phyloP scores from a whole-genome alignment of 2,797 vertebrate genomes.

The Eremophila alpestris region DNA sequence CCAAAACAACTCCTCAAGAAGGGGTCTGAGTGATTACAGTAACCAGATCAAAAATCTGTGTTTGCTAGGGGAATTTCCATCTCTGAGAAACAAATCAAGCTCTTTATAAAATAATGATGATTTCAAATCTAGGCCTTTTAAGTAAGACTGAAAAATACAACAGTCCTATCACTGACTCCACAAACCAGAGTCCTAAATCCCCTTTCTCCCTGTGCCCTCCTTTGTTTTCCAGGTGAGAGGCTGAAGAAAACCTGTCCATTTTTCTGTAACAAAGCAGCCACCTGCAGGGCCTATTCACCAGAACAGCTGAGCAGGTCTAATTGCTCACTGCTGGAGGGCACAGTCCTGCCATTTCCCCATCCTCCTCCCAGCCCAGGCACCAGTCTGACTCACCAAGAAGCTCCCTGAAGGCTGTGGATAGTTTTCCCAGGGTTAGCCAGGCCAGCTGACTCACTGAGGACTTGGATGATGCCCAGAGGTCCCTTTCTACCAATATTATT shows the following conservation, averaged over 20 bases:
- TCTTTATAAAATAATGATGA: neutral
- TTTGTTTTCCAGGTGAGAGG: neutral
- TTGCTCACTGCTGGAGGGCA: neutral
- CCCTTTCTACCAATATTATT: neutral
- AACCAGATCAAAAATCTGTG: neutral
- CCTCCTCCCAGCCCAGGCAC: neutral
- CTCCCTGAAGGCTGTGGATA: neutral
- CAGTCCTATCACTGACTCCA: neutral
- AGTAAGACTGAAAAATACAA: neutral
- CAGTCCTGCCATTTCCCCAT: neutral
- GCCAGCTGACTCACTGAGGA: neutral
- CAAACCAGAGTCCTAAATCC: neutral
- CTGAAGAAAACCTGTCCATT: neutral
- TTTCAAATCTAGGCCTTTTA: neutral
- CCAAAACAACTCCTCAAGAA: neutral
- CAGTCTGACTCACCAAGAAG: neutral
- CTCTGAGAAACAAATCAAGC: neutral
- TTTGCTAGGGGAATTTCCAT: neutral
- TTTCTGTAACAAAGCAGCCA: neutral
- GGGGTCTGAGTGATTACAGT: neutral
- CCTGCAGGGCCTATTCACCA: neutral
- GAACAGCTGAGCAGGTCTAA: neutral
- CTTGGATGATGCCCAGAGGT: neutral
- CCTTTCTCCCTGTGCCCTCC: neutral
- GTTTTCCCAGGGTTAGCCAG: neutral